Percentiles rank a stretch among this genome's conserved stretches.
These are phyloP conservation scores for Ctenicera cuprea DNA, from an alignment of 2,888 invertebrate genomes.

Conservation along the genomic window DNA sequence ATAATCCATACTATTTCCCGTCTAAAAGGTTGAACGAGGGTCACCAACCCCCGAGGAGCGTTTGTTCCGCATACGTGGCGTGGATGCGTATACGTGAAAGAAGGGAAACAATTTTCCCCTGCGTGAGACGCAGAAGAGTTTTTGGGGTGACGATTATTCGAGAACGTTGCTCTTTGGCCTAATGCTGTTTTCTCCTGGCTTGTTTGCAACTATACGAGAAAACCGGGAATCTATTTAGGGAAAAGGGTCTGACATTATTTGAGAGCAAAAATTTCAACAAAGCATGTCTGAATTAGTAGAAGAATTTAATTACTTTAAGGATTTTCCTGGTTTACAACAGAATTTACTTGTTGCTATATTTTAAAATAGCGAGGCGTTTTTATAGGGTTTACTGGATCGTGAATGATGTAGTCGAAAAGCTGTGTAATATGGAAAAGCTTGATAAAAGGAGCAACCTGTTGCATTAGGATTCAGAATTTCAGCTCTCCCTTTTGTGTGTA, in stretches of 20 bases:
- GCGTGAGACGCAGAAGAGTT: not conserved
- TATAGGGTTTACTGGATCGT: no score
- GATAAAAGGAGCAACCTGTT: no score
- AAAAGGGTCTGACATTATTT: not conserved
- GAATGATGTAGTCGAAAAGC: no score
- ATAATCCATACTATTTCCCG: slow-evolving; percentile 26
- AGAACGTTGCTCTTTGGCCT: slow-evolving; percentile 28
- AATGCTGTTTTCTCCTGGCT: slow-evolving; percentile 14
- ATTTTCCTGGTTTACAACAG: no score
- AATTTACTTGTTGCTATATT: no score
- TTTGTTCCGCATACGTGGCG: slow-evolving; percentile 10
- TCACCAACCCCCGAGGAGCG: slow-evolving; percentile 16
- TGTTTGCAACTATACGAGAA: slow-evolving; percentile 16
- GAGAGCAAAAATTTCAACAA: no score
- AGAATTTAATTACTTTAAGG: no score
- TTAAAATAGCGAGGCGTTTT: no score
- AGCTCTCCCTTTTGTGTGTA: no score
- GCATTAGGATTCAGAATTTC: no score
- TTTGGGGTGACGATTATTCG: slow-evolving; percentile 21
- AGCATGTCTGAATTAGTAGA: no score
- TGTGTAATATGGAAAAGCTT: no score
- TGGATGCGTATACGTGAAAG: slow-evolving; percentile 1
- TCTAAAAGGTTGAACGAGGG: slow-evolving; percentile 12
- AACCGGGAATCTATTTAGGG: not conserved
- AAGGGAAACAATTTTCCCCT: slow-evolving; percentile 6